Evolutionary conservation across 2,797 vertebrate genomes (phyloP), one percentile per base, ranked within the genome.

Genomic region (Pempheris klunzingeri): DNA sequence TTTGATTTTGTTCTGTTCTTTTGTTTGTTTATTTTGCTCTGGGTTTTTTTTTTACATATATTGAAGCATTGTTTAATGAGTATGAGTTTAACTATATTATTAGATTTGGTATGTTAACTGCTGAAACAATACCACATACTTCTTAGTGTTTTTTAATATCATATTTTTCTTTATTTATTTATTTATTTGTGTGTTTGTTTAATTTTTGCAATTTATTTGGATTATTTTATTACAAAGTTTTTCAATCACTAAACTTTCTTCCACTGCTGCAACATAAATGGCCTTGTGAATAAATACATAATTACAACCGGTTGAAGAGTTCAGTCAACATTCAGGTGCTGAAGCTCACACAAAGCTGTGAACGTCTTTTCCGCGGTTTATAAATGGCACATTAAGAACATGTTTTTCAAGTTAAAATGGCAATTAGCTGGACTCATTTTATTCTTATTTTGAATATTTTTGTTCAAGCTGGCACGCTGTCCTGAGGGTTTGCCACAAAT

Each of bases 401-500:
- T 61, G 26, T 61, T 75, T 68, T 61, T 73, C 39, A 47, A 62
- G n/a, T 49, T 30, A 38, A 78, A 55, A 63, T 26, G 24, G 53
- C 58, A 72, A 72, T 61, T 69, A 72, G 47, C 24, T 24, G 14
- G 2, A 20, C 41, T 80, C 18, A 60, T 26, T 58, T 49, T 50
- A 49, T 17, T 43, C 38, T 15, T 58, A 57, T 59, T 79, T 59
- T 60, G 38, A 53, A 62, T 80, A 24, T 63, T 74, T 61, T 32
- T 24, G 28, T 32, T 75, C 49, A 61, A 75, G 60, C 36, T 52
- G 49, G 67, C 58, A 30, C 38, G 30, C 32, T 32, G 36, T 78
- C 80, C 66, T 63, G 47, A 58, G 62, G 71, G n/a, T 39, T 20
- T 34, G 38, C 44, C 60, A 62, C 60, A 81, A 74, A 81, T 76